These are phyloP conservation scores for Drosophila carrolli DNA, from an alignment of 1,140 invertebrate genomes.

Conservation along the genomic window DNA sequence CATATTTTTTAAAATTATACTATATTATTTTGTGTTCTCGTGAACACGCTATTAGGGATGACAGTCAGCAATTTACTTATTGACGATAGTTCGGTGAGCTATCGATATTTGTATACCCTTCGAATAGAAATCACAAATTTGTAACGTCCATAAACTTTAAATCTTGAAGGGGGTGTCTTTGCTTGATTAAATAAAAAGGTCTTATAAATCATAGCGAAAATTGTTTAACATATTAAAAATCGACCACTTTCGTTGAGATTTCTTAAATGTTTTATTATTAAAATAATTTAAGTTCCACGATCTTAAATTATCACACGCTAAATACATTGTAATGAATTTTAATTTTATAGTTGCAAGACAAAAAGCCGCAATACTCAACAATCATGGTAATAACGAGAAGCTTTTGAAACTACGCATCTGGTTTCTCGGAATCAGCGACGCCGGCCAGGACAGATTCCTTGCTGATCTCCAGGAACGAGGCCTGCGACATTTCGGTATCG, in stretches of 20 bases:
- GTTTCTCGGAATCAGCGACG: constrained; percentile 35
- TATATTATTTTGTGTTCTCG: constrained; percentile 3
- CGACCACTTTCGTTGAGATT: neutral
- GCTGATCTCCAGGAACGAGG: constrained; percentile 81
- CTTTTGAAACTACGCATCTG: constrained; percentile 9
- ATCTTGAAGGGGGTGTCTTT: too few species aligned
- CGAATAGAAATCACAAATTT: too few species aligned
- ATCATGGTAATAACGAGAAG: too few species aligned
- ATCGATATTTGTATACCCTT: constrained; percentile 1
- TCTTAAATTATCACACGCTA: neutral
- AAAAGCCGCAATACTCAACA: too few species aligned
- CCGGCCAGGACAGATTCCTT: constrained; percentile 70
- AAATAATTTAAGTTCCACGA: neutral
- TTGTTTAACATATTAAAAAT: too few species aligned
- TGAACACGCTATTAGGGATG: constrained; percentile 40
- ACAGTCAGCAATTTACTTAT: neutral
- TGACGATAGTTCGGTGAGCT: neutral
- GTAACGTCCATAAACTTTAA: too few species aligned
- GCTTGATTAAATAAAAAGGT: too few species aligned
- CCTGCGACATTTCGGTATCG: constrained; percentile 88
- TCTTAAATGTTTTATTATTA: neutral
- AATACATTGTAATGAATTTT: neutral
- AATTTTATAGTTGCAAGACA: neutral
- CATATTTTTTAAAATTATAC: neutral
- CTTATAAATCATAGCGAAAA: too few species aligned